phyloP scores from a whole-genome alignment of 2,888 invertebrate species.

The Cryptocephalus moraei region DNA sequence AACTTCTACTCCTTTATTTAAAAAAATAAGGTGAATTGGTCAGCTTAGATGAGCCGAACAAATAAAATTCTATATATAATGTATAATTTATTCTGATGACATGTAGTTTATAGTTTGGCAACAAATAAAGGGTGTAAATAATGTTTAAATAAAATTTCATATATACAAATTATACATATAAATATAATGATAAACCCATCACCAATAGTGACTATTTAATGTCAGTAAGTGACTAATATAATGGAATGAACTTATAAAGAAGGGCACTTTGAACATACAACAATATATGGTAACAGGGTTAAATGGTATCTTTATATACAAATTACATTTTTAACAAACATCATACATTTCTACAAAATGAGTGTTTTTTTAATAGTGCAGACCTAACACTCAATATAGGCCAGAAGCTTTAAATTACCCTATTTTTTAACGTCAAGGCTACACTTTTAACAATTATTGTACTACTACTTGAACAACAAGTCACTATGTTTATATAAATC shows the following conservation, averaged over 20 bases:
- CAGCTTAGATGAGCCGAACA: background rate
- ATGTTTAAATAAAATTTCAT: conserved; percentile 4
- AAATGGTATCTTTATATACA: conserved; percentile 20
- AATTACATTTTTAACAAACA: conserved; percentile 20
- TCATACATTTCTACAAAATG: conserved; percentile 22
- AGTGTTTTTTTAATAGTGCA: conserved; percentile 20
- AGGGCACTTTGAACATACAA: conserved; percentile 23
- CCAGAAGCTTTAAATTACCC: conserved; percentile 19
- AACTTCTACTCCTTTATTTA: no score
- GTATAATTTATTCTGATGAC: conserved; percentile 13
- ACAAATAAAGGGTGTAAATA: conserved; percentile 11
- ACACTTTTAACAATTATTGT: conserved; percentile 30
- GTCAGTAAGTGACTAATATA: conserved; percentile 1
- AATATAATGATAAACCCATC: conserved; percentile 11
- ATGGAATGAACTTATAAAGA: conserved; percentile 2
- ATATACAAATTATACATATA: conserved; percentile 11
- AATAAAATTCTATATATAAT: conserved; percentile 1
- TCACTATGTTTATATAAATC: conserved; percentile 29
- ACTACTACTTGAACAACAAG: conserved; percentile 32
- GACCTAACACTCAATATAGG: conserved; percentile 20
- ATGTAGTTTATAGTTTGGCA: conserved; percentile 16
- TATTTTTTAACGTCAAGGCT: conserved; percentile 23
- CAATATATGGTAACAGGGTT: conserved; percentile 22
- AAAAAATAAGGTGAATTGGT: no score
- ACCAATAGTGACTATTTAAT: conserved; percentile 8